A percentile compares a stretch with the other conserved stretches of the same genome.
These are phyloP conservation scores for Anguilla japonica DNA, from an alignment of 2,113 vertebrate species.

Conservation along the genomic window DNA sequence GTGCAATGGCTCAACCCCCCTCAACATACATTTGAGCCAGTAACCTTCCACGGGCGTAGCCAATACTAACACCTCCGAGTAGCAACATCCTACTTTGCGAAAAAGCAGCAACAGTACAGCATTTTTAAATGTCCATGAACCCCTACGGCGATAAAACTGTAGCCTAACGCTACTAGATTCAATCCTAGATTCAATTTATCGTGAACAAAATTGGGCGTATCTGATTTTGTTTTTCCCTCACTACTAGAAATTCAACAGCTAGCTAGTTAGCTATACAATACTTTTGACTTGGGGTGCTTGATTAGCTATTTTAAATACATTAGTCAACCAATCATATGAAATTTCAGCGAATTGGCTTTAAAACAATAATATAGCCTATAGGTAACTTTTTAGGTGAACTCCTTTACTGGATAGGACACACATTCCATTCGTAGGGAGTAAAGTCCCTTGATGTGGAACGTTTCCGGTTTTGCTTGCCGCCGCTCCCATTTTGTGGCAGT, in stretches of 20 bases:
- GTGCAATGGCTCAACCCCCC: too few species aligned
- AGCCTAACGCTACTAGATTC: too few species aligned
- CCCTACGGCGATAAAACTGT: too few species aligned
- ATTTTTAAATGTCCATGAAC: too few species aligned
- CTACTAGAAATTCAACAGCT: not conserved
- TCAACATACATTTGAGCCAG: too few species aligned
- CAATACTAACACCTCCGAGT: too few species aligned
- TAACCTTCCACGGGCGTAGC: not conserved
- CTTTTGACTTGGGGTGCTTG: not conserved
- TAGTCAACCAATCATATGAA: too few species aligned
- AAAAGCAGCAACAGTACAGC: too few species aligned
- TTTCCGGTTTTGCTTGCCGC: conserved; percentile 46
- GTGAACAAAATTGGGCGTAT: too few species aligned
- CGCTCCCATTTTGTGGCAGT: conserved; percentile 52
- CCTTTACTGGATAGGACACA: not conserved
- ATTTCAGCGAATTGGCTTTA: not conserved
- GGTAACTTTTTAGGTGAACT: not conserved
- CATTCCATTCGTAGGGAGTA: not conserved
- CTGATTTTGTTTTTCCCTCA: too few species aligned
- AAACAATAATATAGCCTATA: not conserved
- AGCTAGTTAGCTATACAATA: not conserved
- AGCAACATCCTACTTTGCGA: too few species aligned
- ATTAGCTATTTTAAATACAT: not conserved
- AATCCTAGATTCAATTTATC: too few species aligned
- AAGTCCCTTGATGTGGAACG: not conserved